Evolutionary conservation across 2,113 vertebrate genomes (phyloP).

Genomic region (Trematomus loennbergii): DNA sequence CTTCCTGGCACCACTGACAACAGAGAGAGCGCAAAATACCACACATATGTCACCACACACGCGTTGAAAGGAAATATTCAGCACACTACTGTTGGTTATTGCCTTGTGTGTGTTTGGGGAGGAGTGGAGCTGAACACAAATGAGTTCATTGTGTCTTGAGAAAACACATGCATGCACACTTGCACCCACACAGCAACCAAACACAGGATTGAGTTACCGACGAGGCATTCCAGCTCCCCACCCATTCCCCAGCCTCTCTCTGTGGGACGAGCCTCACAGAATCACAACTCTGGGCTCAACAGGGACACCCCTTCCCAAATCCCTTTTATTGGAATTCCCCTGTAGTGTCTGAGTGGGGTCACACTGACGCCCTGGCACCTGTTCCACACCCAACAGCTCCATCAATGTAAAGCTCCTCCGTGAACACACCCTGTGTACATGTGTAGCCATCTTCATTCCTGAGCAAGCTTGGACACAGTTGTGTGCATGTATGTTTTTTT

Average conservation of each 20-base stretch:
- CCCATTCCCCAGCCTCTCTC: conserved; percentile 47
- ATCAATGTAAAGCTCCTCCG: conserved; percentile 34
- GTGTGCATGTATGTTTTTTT: conserved; percentile 22
- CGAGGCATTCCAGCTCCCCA: conserved; percentile 63
- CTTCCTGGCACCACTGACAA: conserved; percentile 49
- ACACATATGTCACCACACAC: conserved; percentile 57
- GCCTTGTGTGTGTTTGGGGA: conserved; percentile 35
- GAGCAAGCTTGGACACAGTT: conserved; percentile 62
- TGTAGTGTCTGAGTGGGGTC: conserved; percentile 22
- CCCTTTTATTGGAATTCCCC: conserved; percentile 55
- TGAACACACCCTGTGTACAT: conserved; percentile 38
- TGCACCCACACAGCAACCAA: conserved; percentile 72
- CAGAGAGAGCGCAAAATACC: conserved; percentile 56
- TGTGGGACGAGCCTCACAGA: conserved; percentile 33
- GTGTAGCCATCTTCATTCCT: conserved; percentile 66
- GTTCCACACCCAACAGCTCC: conserved; percentile 53
- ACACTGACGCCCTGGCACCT: conserved; percentile 61
- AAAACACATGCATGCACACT: conserved; percentile 72
- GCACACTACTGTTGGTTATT: conserved; percentile 36
- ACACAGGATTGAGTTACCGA: conserved; percentile 71
- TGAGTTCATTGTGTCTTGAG: conserved; percentile 68
- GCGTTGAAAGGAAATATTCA: conserved; percentile 31
- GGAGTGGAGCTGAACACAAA: conserved; percentile 66
- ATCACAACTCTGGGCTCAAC: conserved; percentile 29
- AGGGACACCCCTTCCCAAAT: conserved; percentile 41